phyloP scores from a whole-genome alignment of 2,888 invertebrate genomes.

The Elgonia sp. region DNA sequence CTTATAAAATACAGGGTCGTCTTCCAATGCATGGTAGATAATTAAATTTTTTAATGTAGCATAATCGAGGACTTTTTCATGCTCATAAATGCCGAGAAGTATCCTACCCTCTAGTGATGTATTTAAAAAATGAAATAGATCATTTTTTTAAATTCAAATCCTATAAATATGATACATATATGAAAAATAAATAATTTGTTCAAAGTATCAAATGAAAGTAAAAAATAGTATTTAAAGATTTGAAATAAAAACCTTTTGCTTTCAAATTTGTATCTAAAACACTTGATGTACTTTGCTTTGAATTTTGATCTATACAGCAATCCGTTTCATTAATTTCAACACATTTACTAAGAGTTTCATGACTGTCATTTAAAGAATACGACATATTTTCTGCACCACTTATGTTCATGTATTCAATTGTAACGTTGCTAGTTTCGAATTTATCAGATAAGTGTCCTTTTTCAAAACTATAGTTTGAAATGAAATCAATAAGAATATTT shows the following conservation, averaged over 20 bases:
- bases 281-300: conserved; percentile 6
- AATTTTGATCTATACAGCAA: not conserved
- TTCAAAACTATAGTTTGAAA: conserved; percentile 28
- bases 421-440: conserved; percentile 13
- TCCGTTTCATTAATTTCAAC: not conserved
- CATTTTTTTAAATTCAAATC: conserved; percentile 41
- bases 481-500: conserved; percentile 30
- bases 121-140: conserved; percentile 46
- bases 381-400: not conserved
- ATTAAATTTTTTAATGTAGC: conserved; percentile 43
- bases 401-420: conserved; percentile 5
- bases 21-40: conserved; percentile 25
- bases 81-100: conserved; percentile 18
- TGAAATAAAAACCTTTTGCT: conserved; percentile 14
- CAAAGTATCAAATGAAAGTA: conserved; percentile 3
- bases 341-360: not conserved
- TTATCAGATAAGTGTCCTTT: conserved; percentile 24
- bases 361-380: not conserved
- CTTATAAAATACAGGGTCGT: conserved; percentile 38
- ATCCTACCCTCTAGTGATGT: conserved; percentile 27
- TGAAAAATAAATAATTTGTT: not conserved
- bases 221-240: not conserved
- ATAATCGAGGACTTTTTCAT: conserved; percentile 26
- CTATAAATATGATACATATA: conserved; percentile 22
- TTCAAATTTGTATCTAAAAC: conserved; percentile 23